phyloP scores from a whole-genome alignment of 2,888 invertebrate genomes.

The Flexamia atlantica region DNA sequence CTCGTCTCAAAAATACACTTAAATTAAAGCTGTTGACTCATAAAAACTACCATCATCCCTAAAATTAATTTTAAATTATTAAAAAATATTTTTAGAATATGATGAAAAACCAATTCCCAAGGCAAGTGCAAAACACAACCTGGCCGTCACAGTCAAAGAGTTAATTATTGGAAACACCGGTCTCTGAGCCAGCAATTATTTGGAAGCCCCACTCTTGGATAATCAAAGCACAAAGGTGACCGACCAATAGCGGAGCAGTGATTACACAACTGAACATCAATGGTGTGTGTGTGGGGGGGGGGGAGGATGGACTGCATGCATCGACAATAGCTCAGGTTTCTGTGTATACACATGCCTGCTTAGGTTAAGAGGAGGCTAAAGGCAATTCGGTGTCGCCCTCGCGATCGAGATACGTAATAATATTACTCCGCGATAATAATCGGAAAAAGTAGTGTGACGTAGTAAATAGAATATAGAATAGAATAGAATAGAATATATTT shows the following conservation, averaged over 20 bases:
- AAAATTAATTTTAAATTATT: no score
- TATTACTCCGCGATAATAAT: no score
- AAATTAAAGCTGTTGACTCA: no score
- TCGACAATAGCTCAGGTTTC: not conserved
- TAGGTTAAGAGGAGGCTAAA: no score
- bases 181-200: not conserved
- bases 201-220: not conserved
- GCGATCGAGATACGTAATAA: no score
- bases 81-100: no score
- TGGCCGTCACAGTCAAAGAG: not conserved
- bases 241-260: not conserved
- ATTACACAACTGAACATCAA: not conserved
- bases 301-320: not conserved
- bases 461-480: no score
- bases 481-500: no score
- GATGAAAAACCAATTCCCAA: not conserved
- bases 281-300: not conserved
- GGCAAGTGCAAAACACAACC: not conserved
- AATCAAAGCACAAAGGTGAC: conserved; percentile 6
- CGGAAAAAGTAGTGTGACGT: no score
- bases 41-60: no score
- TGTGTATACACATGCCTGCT: not conserved
- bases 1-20: no score
- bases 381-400: no score
- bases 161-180: not conserved